Percentiles rank a stretch among this genome's conserved stretches.
These are phyloP conservation scores for Serripes groenlandicus DNA, from an alignment of 2,888 invertebrate genomes.

Conservation along the genomic window DNA sequence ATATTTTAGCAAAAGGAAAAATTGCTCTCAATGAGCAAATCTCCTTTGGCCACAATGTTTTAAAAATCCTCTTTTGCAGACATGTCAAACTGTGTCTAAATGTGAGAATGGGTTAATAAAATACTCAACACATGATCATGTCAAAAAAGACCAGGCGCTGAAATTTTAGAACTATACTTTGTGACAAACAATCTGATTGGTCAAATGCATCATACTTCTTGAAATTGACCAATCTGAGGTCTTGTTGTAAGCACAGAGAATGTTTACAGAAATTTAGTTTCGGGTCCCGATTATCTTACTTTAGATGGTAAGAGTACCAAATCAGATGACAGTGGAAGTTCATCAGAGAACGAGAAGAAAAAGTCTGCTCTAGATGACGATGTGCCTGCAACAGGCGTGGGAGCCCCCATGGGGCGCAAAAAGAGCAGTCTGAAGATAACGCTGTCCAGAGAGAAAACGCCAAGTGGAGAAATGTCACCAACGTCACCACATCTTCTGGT, in stretches of 20 bases:
- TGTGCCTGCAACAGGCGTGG: slow-evolving; percentile 7
- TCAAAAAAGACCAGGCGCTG: no score
- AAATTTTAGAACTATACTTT: no score
- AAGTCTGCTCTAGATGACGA: not conserved
- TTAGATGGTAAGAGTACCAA: slow-evolving; percentile 4
- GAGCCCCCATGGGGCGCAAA: slow-evolving; percentile 15
- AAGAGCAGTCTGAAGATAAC: slow-evolving; percentile 12
- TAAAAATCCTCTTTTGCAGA: not conserved
- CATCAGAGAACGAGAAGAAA: not conserved
- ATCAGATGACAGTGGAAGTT: not conserved
- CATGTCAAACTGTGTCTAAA: not conserved
- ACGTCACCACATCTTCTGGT: slow-evolving; percentile 4
- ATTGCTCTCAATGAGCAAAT: not conserved
- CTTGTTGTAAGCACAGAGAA: no score
- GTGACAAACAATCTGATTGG: no score
- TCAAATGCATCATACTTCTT: no score
- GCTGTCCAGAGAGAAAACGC: slow-evolving; percentile 4
- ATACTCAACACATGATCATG: no score
- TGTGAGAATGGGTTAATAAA: not conserved
- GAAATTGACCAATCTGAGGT: no score
- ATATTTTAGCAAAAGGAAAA: not conserved
- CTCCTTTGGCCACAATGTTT: not conserved
- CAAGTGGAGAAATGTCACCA: slow-evolving; percentile 8
- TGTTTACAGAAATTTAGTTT: no score
- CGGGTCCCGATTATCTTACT: not conserved